These are phyloP conservation scores for Rhimphoctona megacephalus DNA, from an alignment of 2,888 invertebrate species.

Conservation along the genomic window DNA sequence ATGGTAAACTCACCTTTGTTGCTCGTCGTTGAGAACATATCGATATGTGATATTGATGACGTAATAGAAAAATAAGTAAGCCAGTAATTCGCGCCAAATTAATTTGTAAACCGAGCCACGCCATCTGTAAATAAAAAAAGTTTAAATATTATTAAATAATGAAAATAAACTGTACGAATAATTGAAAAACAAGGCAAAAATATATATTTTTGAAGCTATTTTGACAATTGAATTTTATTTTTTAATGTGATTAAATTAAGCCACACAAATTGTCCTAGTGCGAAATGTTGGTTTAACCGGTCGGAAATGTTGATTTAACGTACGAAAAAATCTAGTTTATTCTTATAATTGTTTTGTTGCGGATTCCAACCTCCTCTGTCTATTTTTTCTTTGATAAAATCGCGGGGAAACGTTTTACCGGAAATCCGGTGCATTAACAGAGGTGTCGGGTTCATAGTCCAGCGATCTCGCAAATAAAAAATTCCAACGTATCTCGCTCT, in stretches of 20 bases:
- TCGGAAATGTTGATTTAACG: constrained; percentile 3
- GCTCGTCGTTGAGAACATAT: constrained; percentile 91
- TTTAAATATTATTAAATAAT: background rate
- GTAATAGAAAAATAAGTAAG: constrained; percentile 94
- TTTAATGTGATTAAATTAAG: background rate
- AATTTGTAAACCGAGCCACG: constrained; percentile 98
- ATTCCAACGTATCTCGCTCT: background rate
- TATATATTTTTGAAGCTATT: background rate
- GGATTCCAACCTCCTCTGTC: background rate
- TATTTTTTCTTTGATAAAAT: constrained; percentile 21
- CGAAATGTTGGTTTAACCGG: background rate
- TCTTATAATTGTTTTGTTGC: background rate
- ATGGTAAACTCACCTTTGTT: constrained; percentile 89
- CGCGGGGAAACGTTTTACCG: constrained; percentile 67
- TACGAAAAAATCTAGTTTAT: background rate
- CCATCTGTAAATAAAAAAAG: constrained; percentile 90
- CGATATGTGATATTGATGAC: constrained; percentile 95
- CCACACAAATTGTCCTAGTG: background rate
- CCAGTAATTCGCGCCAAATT: constrained; percentile 96
- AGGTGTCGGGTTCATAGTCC: constrained; percentile 28
- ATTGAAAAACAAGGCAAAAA: background rate
- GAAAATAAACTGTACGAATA: too few species aligned
- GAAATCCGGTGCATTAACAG: constrained; percentile 76
- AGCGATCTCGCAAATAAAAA: constrained; percentile 14
- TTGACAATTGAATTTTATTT: background rate